Evolutionary conservation across 2,888 invertebrate species (phyloP).

Genomic region (Agrenia bidenticulata): DNA sequence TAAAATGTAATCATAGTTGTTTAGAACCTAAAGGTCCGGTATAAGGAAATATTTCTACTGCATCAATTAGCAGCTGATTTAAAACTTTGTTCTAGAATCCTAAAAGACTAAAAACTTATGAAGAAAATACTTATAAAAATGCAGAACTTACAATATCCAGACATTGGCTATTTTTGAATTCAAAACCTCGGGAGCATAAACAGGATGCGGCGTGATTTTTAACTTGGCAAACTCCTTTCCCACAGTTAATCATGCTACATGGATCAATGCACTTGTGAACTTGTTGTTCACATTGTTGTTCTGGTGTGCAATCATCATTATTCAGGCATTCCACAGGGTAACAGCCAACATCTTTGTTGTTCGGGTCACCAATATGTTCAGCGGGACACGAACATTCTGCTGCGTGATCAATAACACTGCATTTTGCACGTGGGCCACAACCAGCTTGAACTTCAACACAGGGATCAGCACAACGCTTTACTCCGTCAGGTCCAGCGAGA

Average conservation of each 20-base stretch:
- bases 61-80: too few species aligned
- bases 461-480: conserved; percentile 73
- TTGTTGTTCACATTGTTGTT: conserved; percentile 30
- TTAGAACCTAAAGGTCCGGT: too few species aligned
- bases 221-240: conserved; percentile 75
- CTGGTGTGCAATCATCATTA: conserved; percentile 60
- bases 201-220: conserved; percentile 72
- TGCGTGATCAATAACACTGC: conserved; percentile 70
- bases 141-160: conserved; percentile 64
- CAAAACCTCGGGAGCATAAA: conserved; percentile 73
- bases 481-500: conserved; percentile 56
- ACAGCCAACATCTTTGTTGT: conserved; percentile 74
- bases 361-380: conserved; percentile 79
- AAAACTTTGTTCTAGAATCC: too few species aligned
- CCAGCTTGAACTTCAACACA: conserved; percentile 65
- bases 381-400: conserved; percentile 70
- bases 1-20: too few species aligned
- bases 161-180: conserved; percentile 67
- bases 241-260: conserved; percentile 75
- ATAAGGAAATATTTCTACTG: too few species aligned
- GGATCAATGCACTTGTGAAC: conserved; percentile 61
- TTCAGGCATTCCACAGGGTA: conserved; percentile 84
- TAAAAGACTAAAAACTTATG: too few species aligned
- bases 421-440: conserved; percentile 77
- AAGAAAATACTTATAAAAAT: too few species aligned